Base-by-base conservation (phyloP, 2,113 vertebrate genomes). In the Peromyscus californicus region DNA sequence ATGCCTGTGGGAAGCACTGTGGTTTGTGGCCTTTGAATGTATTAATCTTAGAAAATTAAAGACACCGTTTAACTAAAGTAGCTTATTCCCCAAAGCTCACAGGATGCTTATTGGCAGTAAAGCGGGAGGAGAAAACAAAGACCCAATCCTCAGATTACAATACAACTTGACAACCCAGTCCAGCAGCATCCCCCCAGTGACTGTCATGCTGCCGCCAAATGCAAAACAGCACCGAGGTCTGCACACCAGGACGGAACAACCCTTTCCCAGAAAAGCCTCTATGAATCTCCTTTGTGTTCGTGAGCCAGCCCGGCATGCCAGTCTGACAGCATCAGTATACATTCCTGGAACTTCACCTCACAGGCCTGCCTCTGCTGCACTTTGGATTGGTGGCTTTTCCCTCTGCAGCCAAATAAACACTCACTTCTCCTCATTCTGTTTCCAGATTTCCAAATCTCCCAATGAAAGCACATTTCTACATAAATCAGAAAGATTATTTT, bases 251-350 rank as follows among this genome's bases (percentile, higher is more conserved):
- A 98, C 98, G 97, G 98, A 98, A 97, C 91, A 97, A 97, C 59
- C 94, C 97, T 97, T 91, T 98, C 98, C 98, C 97, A 97, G 98
- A 98, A 98, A 97, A 97, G 97, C 97, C 90, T 85, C 19, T 95
- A 96, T 22, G 97, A 97, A 97, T 96, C 89, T 69, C 96, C 36
- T 88, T 51, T 92, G 70, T 87, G 61, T 93, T 96, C 94, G 31
- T 42, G 42, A 51, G 51, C 51, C 51, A 22, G 61, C 63, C 70
- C 84, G 48, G 45, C 76, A 83, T 51, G 48, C 74, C 79, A 57
- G 75, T 51, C 94, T 92, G 69, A 78, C 76, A 16, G 92, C 90
- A 95, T 63, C 93, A 36, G 72, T 16, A 51, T 11, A 84, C 24
- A 7, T 8, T 83, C 29, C 17, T 24, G 36, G 82, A 95, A 80